These are phyloP conservation scores for Craniophora ligustri DNA, from an alignment of 2,888 invertebrate genomes.

Conservation along the genomic window DNA sequence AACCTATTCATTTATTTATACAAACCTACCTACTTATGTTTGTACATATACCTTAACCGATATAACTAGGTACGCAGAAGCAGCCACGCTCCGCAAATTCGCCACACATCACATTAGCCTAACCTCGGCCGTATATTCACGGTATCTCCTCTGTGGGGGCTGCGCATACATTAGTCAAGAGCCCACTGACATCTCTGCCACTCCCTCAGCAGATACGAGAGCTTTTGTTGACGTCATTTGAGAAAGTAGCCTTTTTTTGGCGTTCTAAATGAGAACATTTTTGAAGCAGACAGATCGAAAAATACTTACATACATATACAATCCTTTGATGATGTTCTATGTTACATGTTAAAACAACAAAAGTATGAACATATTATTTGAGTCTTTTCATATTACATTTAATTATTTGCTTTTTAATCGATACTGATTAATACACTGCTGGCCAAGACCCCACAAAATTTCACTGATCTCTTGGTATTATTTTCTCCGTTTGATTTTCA, in stretches of 20 bases:
- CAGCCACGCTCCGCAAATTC: conserved; percentile 23
- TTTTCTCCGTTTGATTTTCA: no score
- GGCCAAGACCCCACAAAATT: no score
- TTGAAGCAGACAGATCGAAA: neutral
- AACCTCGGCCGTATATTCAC: conserved; percentile 52
- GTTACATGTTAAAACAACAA: neutral
- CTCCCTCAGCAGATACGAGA: conserved; percentile 45
- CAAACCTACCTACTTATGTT: neutral
- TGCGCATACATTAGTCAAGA: conserved; percentile 51
- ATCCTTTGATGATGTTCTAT: no score
- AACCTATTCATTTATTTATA: neutral
- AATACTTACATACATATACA: neutral
- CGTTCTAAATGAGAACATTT: neutral
- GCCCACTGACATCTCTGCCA: conserved; percentile 50
- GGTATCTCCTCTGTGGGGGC: conserved; percentile 47
- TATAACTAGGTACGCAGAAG: conserved; percentile 18
- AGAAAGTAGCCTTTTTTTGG: conserved; percentile 26
- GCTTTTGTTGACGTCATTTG: conserved; percentile 46
- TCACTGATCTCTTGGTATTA: no score
- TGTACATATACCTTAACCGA: conserved; percentile 1
- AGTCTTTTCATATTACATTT: no score
- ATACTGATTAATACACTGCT: no score
- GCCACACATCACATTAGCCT: conserved; percentile 45
- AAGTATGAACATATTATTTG: no score
- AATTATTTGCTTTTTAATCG: no score